phyloP scores from a whole-genome alignment of 2,888 invertebrate species.

The Hirudinaria manillensis region DNA sequence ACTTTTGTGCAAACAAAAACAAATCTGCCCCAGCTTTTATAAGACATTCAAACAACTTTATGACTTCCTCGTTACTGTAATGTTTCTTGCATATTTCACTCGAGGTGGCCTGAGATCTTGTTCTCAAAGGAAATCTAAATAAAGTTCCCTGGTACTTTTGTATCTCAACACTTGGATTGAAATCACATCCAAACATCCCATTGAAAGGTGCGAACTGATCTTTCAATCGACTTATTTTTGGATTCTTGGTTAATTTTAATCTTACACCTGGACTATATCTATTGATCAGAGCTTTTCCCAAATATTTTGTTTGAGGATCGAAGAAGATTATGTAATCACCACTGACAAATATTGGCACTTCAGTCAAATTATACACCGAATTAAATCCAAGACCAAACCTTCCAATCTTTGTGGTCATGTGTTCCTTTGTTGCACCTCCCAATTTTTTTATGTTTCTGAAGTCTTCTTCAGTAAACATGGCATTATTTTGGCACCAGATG shows the following conservation, averaged over 20 bases:
- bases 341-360: slow-evolving; percentile 48
- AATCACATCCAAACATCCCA: slow-evolving; percentile 42
- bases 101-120: slow-evolving; percentile 34
- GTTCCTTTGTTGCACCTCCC: slow-evolving; percentile 45
- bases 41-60: slow-evolving; percentile 42
- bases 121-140: slow-evolving; percentile 42
- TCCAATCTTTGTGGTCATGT: slow-evolving; percentile 44
- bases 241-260: slow-evolving; percentile 39
- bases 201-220: slow-evolving; percentile 46
- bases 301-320: slow-evolving; percentile 46
- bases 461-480: slow-evolving; percentile 44
- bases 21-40: slow-evolving; percentile 42
- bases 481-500: slow-evolving; percentile 46
- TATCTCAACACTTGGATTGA: background rate
- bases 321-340: slow-evolving; percentile 45
- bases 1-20: slow-evolving; percentile 47
- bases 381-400: slow-evolving; percentile 50
- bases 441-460: slow-evolving; percentile 45
- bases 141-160: slow-evolving; percentile 40
- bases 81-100: slow-evolving; percentile 42
- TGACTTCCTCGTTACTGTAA: slow-evolving; percentile 43
- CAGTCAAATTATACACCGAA: slow-evolving; percentile 50
- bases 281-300: slow-evolving; percentile 39
- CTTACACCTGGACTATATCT: slow-evolving; percentile 41
- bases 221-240: slow-evolving; percentile 37